Percentiles rank a stretch among this genome's conserved stretches.
Evolutionary conservation across 2,113 vertebrate genomes (phyloP).

Genomic region (Sterna hirundo): DNA sequence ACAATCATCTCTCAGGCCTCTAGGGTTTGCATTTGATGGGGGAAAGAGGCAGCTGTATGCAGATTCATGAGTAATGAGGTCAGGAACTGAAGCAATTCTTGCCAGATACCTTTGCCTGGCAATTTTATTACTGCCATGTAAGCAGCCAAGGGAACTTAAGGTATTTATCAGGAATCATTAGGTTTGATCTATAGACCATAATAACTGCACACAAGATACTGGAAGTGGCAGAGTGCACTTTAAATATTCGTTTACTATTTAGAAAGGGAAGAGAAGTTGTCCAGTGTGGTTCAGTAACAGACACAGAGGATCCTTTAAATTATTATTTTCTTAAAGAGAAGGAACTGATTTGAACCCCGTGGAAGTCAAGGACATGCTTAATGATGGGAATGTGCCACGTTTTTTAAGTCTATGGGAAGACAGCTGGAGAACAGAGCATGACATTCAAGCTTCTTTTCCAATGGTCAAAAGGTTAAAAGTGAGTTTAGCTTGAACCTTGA

Average conservation of each 20-base stretch:
- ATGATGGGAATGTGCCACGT: not conserved
- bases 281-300: not conserved
- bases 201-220: not conserved
- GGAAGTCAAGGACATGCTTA: not conserved
- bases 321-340: not conserved
- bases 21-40: slow-evolving; percentile 28
- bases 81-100: slow-evolving; percentile 2
- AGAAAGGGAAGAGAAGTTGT: not conserved
- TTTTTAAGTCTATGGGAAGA: not conserved
- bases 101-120: slow-evolving; percentile 23
- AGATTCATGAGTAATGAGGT: slow-evolving; percentile 18
- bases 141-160: not conserved
- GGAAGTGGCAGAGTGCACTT: not conserved
- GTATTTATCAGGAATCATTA: slow-evolving; percentile 5
- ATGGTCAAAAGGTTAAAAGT: not conserved
- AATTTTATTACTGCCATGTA: slow-evolving; percentile 4
- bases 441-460: not conserved
- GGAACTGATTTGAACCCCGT: not conserved
- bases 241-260: not conserved
- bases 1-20: slow-evolving; percentile 11
- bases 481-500: not conserved
- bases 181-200: not conserved
- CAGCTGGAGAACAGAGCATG: not conserved
- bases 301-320: not conserved
- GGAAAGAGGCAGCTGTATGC: slow-evolving; percentile 30